phyloP scores from a whole-genome alignment of 2,113 vertebrate genomes.

The Aspiorhynchus laticeps region DNA sequence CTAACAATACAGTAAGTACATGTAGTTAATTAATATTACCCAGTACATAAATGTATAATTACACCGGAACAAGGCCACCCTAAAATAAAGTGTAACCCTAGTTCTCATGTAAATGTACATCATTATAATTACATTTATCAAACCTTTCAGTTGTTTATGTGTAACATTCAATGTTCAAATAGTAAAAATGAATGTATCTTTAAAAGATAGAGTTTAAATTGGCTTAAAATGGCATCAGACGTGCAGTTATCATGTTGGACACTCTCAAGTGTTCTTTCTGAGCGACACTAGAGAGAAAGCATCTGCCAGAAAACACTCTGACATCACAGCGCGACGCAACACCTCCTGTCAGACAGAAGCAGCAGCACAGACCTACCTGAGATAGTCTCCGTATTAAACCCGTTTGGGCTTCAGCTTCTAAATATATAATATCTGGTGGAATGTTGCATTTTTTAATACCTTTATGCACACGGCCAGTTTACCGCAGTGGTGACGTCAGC shows the following conservation, averaged over 20 bases:
- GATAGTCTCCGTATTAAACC: not conserved
- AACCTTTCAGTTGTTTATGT: too few species aligned
- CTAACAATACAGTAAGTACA: too few species aligned
- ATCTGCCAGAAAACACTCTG: not conserved
- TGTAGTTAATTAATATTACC: too few species aligned
- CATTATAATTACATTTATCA: too few species aligned
- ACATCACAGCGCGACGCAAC: constrained; percentile 29
- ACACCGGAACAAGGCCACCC: too few species aligned
- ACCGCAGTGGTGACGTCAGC: constrained; percentile 46
- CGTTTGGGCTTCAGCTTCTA: not conserved
- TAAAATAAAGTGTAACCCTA: too few species aligned
- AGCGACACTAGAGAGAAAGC: not conserved
- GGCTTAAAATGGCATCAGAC: not conserved
- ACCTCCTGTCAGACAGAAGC: not conserved
- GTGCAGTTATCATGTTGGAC: not conserved
- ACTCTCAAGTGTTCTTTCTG: not conserved
- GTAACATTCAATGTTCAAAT: too few species aligned
- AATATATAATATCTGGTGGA: not conserved
- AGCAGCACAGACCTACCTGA: not conserved
- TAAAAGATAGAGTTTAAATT: not conserved
- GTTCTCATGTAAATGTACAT: too few species aligned
- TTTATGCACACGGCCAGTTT: constrained; percentile 11
- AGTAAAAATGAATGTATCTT: too few species aligned
- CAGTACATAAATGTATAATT: too few species aligned
- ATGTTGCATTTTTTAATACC: not conserved